These are phyloP conservation scores for Onthophagus sagittarius DNA, from an alignment of 2,888 invertebrate species.

Conservation along the genomic window DNA sequence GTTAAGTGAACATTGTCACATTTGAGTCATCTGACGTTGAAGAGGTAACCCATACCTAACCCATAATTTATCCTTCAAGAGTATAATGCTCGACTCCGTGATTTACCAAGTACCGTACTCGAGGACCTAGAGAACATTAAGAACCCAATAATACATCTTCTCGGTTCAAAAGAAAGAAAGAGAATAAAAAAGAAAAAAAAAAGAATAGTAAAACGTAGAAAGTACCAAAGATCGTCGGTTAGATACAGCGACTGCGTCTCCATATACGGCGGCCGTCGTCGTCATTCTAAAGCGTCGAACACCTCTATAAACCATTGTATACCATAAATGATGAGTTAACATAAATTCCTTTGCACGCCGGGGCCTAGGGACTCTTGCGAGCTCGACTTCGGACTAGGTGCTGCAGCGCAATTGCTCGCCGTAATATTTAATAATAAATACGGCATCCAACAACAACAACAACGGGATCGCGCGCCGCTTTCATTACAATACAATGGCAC, in stretches of 20 bases:
- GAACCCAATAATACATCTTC: not conserved
- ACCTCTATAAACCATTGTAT: conserved; percentile 9
- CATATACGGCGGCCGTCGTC: not conserved
- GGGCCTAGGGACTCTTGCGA: not conserved
- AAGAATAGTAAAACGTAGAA: not conserved
- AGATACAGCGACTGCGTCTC: not conserved
- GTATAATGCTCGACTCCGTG: not conserved
- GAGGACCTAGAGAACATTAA: not conserved
- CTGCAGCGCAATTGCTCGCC: not conserved
- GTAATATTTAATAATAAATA: not conserved
- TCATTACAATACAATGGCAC: not conserved
- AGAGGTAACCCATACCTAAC: not conserved
- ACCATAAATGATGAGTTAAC: conserved; percentile 10
- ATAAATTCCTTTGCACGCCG: conserved; percentile 1
- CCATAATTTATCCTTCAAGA: not conserved
- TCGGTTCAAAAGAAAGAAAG: not conserved
- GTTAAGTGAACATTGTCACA: not conserved
- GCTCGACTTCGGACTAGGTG: not conserved
- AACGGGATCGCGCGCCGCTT: not conserved
- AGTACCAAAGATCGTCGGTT: not conserved
- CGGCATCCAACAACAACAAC: not conserved
- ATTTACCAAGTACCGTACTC: not conserved
- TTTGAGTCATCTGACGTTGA: not conserved
- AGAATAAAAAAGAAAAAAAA: not conserved
- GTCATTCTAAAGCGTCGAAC: not conserved